Evolutionary conservation across 1,140 invertebrate genomes (phyloP), one percentile per base, ranked within the genome.

Genomic region (Dreissena rostriformis): DNA sequence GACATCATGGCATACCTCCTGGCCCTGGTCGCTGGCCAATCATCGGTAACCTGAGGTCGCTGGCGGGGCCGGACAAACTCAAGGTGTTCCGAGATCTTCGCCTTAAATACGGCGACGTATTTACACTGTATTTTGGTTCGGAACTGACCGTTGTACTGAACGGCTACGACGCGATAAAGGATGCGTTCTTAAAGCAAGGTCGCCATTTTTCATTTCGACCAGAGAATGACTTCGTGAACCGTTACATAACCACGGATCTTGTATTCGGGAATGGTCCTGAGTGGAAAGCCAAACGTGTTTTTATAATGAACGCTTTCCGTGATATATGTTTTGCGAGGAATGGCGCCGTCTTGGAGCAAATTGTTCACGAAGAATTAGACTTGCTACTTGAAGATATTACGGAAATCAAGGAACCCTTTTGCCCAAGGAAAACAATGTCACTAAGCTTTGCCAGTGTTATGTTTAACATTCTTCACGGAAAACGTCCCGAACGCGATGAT

Each of bases 401-500:
- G 10, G 24, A 29, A 52, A 19, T 73, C 12, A 76, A 49, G 22
- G 24, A 85, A 39, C 76, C 67, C 29, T 65, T 26, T 77, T 55
- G 87, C 70, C 14, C 86, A 66, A 7, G 82, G 68, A 52, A 84
- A 52, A 26, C 89, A 12, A 70, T 84, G 1, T 39, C 52, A 52
- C 61, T 61, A 22, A 68, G 73, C 19, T 74, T 85, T 17, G 70
- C 90, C 14, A 98, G 98, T 87, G 96, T 98, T 0, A 98, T 99
- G 82, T 98, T 97, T 92, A 96, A 96, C 49, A 95, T 98, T 53
- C 95, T 97, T 96, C 96, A 97, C 68, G 96, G 97, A 1, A 95
- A 95, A 84, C 92, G 95, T 88, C 95, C 95, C 17, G 83, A 88
- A 12, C 90, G 93, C 73, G 88, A 94, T 73, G 94, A 96, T 61